phyloP scores from a whole-genome alignment of 2,113 vertebrate genomes.

The Myotis lucifugus region DNA sequence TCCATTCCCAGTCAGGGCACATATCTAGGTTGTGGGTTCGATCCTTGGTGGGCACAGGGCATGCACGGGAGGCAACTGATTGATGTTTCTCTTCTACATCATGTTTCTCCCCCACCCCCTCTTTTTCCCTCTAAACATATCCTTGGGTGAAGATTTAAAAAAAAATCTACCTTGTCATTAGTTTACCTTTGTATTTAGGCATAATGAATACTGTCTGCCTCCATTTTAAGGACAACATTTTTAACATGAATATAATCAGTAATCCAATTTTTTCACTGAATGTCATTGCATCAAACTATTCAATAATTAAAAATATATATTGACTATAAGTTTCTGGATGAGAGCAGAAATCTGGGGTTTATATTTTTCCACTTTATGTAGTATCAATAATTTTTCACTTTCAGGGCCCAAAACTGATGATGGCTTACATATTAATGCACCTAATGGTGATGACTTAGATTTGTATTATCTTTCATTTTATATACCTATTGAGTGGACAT shows the following conservation, averaged over 20 bases:
- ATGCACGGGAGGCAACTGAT: neutral
- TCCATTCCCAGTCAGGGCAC: neutral
- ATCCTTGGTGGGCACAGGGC: neutral
- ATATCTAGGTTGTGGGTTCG: neutral
- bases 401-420: neutral
- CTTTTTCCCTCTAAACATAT: neutral
- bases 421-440: constrained; percentile 47
- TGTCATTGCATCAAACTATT: constrained; percentile 43
- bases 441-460: constrained; percentile 42
- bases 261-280: constrained; percentile 11
- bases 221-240: constrained; percentile 43
- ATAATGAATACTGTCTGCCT: neutral
- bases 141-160: neutral
- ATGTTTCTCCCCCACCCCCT: neutral
- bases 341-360: constrained; percentile 55
- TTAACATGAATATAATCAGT: constrained; percentile 9
- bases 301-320: constrained; percentile 63
- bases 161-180: neutral
- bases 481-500: constrained; percentile 67
- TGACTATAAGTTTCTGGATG: neutral
- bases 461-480: constrained; percentile 71
- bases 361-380: constrained; percentile 1
- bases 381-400: constrained; percentile 33
- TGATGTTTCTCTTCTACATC: neutral
- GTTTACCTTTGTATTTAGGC: constrained; percentile 33